phyloP scores from a whole-genome alignment of 2,888 invertebrate species.

The Apocheima hispidaria region DNA sequence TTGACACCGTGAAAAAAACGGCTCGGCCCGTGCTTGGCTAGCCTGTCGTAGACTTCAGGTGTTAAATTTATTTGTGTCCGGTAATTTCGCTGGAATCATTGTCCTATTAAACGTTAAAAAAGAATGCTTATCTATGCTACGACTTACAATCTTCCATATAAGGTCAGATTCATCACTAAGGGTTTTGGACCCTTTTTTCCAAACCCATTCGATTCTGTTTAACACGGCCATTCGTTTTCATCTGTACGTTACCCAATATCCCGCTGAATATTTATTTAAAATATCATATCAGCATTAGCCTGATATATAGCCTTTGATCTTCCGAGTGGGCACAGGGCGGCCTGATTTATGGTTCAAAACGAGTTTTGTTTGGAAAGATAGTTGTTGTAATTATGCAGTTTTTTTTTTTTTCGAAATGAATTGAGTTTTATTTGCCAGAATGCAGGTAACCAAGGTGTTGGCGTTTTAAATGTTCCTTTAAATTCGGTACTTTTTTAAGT shows the following conservation, averaged over 20 bases:
- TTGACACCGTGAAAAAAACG: no score
- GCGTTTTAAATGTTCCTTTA: no score
- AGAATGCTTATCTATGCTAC: background rate
- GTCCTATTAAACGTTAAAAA: no score
- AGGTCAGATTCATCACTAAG: constrained; percentile 11
- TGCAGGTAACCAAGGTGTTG: no score
- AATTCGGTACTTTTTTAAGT: no score
- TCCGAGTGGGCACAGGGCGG: constrained; percentile 62
- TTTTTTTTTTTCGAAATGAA: no score
- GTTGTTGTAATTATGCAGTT: background rate
- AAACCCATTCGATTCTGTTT: constrained; percentile 40
- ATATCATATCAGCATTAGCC: constrained; percentile 84
- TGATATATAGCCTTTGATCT: constrained; percentile 84
- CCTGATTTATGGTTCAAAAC: constrained; percentile 79
- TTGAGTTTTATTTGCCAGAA: no score
- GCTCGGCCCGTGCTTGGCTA: no score
- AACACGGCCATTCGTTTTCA: constrained; percentile 41
- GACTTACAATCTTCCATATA: constrained; percentile 8
- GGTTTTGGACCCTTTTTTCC: constrained; percentile 20
- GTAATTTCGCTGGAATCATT: no score
- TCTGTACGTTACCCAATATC: constrained; percentile 71
- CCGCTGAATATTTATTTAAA: constrained; percentile 84
- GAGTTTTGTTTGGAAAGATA: constrained; percentile 52
- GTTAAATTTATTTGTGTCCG: no score
- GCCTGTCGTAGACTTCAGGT: no score